These are phyloP conservation scores for Syngnathus typhle DNA, from an alignment of 2,113 vertebrate species.

Conservation along the genomic window DNA sequence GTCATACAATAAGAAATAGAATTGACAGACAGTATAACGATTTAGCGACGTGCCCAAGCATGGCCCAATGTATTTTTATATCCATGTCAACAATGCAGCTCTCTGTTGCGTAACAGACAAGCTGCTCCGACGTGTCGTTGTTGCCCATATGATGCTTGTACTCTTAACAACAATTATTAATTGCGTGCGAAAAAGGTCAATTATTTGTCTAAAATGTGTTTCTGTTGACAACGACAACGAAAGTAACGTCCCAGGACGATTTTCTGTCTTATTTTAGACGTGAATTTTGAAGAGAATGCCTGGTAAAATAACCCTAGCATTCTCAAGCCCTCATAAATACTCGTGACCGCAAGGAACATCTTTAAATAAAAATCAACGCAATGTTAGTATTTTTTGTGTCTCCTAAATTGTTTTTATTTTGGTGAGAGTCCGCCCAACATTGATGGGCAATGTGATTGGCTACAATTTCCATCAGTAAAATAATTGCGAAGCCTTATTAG, in stretches of 20 bases:
- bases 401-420: constrained; percentile 67
- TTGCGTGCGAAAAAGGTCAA: background rate
- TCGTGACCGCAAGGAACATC: too few species aligned
- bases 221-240: background rate
- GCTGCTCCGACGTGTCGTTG: constrained; percentile 42
- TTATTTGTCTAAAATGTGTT: background rate
- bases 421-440: constrained; percentile 41
- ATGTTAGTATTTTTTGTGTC: constrained; percentile 42
- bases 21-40: background rate
- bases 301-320: background rate
- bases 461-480: constrained; percentile 34
- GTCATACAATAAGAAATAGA: background rate
- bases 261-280: background rate
- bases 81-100: constrained; percentile 3
- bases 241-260: background rate
- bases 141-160: constrained; percentile 21
- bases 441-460: constrained; percentile 40
- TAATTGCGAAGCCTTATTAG: constrained; percentile 44
- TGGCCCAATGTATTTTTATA: background rate
- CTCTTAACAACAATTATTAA: background rate
- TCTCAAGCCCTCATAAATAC: background rate
- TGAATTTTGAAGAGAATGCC: background rate
- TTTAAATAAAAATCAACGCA: background rate
- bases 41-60: constrained; percentile 1
- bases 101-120: constrained; percentile 54